These are phyloP conservation scores for Cephus runcator DNA, from an alignment of 2,888 invertebrate species.

Conservation along the genomic window DNA sequence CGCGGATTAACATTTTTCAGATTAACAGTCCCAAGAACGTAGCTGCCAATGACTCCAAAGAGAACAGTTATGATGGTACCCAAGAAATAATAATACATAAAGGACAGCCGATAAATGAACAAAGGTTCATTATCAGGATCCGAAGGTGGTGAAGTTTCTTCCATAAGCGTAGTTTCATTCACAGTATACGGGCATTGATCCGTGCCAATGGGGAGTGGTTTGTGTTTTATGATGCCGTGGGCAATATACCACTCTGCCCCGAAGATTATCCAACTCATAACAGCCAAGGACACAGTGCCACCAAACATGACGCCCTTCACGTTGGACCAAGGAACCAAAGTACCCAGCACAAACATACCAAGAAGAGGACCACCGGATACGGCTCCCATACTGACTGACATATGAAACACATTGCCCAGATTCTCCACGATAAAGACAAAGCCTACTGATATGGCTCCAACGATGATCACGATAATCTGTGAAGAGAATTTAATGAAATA, in stretches of 20 bases:
- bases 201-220: slow-evolving; percentile 36
- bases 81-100: slow-evolving; percentile 76
- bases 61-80: slow-evolving; percentile 71
- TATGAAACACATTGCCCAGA: slow-evolving; percentile 75
- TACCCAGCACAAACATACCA: slow-evolving; percentile 76
- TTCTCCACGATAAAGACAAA: slow-evolving; percentile 73
- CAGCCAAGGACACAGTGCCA: slow-evolving; percentile 45
- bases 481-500: neutral
- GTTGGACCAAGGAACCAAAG: slow-evolving; percentile 75
- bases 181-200: slow-evolving; percentile 38
- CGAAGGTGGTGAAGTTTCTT: slow-evolving; percentile 4
- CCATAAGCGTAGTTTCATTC: slow-evolving; percentile 34
- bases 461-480: slow-evolving; percentile 67
- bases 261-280: slow-evolving; percentile 48
- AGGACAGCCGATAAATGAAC: slow-evolving; percentile 73
- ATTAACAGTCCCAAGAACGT: slow-evolving; percentile 69
- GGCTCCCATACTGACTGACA: slow-evolving; percentile 73
- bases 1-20: slow-evolving; percentile 71
- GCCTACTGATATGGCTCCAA: slow-evolving; percentile 67
- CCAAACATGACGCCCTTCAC: slow-evolving; percentile 72
- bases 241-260: slow-evolving; percentile 49
- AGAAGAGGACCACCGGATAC: slow-evolving; percentile 76
- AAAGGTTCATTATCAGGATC: slow-evolving; percentile 54
- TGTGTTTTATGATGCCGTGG: slow-evolving; percentile 33
- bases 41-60: slow-evolving; percentile 73